A percentile compares a stretch with the other conserved stretches of the same genome.
These are phyloP conservation scores for Heterochromis multidens DNA, from an alignment of 2,113 vertebrate species.

Conservation along the genomic window DNA sequence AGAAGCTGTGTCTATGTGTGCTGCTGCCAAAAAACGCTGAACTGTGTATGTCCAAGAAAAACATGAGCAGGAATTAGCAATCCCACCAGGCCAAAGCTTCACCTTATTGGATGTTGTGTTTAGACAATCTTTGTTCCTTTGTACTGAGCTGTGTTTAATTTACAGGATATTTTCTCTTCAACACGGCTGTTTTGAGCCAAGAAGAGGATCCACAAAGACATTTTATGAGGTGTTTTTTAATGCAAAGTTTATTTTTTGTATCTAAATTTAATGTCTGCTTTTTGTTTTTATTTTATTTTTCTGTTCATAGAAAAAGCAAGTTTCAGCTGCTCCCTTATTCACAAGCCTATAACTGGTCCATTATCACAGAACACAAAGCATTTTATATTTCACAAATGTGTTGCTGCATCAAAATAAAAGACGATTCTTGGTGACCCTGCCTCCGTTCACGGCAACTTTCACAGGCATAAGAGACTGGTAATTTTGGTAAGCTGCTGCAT, in stretches of 20 bases:
- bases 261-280: not conserved
- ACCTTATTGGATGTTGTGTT: constrained; percentile 54
- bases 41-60: constrained; percentile 24
- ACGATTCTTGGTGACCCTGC: not conserved
- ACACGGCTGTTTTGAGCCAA: constrained; percentile 8
- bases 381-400: not conserved
- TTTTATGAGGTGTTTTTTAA: not conserved
- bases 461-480: not conserved
- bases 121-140: constrained; percentile 40
- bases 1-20: constrained; percentile 30
- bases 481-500: not conserved
- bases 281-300: not conserved
- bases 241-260: not conserved
- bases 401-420: not conserved
- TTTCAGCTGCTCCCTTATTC: too few species aligned
- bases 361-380: not conserved
- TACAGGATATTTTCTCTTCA: constrained; percentile 40
- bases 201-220: not conserved
- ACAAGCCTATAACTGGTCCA: not conserved
- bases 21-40: constrained; percentile 2
- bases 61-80: constrained; percentile 36
- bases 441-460: not conserved
- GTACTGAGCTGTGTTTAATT: constrained; percentile 21
- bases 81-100: constrained; percentile 26
- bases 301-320: too few species aligned